A percentile compares a stretch with the other conserved stretches of the same genome.
phyloP scores from a whole-genome alignment of 2,797 vertebrate species.

The Sebastolobus altivelis region DNA sequence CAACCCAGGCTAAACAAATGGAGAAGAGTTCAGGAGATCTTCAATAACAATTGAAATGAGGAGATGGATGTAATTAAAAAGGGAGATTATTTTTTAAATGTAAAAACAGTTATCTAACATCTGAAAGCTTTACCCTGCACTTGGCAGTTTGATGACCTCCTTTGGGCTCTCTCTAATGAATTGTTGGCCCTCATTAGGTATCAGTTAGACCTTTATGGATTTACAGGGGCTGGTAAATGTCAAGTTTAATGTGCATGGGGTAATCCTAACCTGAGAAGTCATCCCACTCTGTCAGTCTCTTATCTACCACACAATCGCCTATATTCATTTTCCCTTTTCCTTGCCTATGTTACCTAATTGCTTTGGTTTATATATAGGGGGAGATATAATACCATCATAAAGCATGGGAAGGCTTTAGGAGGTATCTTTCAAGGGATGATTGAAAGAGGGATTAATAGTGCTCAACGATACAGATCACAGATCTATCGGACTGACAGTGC shows the following conservation, averaged over 20 bases:
- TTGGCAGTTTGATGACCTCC: conserved; percentile 18
- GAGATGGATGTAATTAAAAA: conserved; percentile 47
- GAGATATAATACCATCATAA: conserved; percentile 7
- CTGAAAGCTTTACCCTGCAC: background rate
- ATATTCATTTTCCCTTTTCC: background rate
- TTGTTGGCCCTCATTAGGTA: background rate
- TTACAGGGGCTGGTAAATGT: background rate
- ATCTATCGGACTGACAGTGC: conserved; percentile 8
- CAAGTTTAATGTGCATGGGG: conserved; percentile 2
- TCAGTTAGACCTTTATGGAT: background rate
- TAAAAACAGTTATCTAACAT: conserved; percentile 37
- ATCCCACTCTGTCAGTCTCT: background rate
- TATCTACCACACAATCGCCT: background rate
- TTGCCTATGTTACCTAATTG: background rate
- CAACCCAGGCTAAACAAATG: conserved; percentile 67
- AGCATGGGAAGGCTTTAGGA: background rate
- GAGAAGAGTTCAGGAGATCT: conserved; percentile 50
- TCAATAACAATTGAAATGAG: conserved; percentile 31
- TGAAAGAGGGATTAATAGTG: conserved; percentile 30
- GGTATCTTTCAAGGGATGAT: conserved; percentile 11
- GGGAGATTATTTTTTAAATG: conserved; percentile 39
- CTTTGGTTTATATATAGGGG: background rate
- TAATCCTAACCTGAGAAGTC: background rate
- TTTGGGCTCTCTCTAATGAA: conserved; percentile 3
- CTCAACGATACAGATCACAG: conserved; percentile 37